Evolutionary conservation across 2,113 vertebrate species (phyloP).

Genomic region (Cyprinodon variegatus): DNA sequence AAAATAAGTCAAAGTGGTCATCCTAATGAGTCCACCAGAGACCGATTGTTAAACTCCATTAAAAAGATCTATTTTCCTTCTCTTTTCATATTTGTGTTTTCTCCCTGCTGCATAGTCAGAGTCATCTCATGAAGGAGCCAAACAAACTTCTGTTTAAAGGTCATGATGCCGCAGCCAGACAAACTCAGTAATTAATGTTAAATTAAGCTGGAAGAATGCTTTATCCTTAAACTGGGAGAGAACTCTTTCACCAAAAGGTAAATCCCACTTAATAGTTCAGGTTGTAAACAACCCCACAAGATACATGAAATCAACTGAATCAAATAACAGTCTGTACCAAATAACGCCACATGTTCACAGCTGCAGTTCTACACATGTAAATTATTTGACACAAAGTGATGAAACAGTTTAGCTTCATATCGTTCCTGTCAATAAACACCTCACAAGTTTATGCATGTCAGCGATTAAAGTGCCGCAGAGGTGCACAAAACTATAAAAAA

Average conservation of each 20-base stretch:
- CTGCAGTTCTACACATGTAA: background rate
- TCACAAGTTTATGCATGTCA: conserved; percentile 4
- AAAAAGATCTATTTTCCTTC: conserved; percentile 79
- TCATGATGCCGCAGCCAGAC: conserved; percentile 60
- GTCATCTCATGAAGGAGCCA: conserved; percentile 63
- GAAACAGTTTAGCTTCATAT: background rate
- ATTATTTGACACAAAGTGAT: background rate
- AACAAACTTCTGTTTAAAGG: conserved; percentile 77
- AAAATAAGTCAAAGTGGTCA: conserved; percentile 83
- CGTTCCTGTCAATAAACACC: background rate
- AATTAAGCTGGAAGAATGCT: conserved; percentile 17
- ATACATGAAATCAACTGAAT: background rate
- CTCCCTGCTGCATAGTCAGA: conserved; percentile 47
- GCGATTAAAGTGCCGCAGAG: conserved; percentile 9
- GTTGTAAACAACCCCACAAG: background rate
- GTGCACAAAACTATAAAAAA: background rate
- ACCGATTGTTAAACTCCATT: conserved; percentile 81
- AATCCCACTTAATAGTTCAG: no score
- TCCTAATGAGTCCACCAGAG: conserved; percentile 84
- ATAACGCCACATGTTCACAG: background rate
- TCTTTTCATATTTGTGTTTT: conserved; percentile 73
- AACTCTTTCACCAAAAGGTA: background rate
- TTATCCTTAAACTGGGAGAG: background rate
- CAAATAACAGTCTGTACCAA: background rate
- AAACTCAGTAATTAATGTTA: conserved; percentile 58